Percentiles rank a stretch among this genome's conserved stretches.
phyloP scores from a whole-genome alignment of 1,140 invertebrate genomes.

The Leptopilina boulardi region DNA sequence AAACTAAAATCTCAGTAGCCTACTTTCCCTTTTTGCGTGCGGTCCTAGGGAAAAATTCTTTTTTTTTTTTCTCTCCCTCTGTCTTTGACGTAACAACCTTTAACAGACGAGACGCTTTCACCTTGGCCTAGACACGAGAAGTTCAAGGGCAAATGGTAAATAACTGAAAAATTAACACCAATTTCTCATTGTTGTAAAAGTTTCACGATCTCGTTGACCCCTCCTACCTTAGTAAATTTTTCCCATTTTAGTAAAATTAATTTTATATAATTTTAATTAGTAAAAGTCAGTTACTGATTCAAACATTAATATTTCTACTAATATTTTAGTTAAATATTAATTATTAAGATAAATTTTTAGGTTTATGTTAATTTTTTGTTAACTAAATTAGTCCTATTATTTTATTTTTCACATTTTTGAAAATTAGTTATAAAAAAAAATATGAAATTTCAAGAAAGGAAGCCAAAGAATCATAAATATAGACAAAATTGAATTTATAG shows the following conservation, averaged over 20 bases:
- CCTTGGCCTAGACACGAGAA: constrained; percentile 15
- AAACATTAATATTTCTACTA: too few species aligned
- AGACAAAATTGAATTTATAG: constrained; percentile 8
- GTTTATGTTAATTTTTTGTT: too few species aligned
- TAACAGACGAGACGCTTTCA: background rate
- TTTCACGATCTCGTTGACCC: constrained; percentile 3
- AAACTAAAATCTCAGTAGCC: background rate
- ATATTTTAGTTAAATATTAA: too few species aligned
- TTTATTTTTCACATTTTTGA: too few species aligned
- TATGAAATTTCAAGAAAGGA: too few species aligned
- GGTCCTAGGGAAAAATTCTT: background rate
- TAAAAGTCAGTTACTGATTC: too few species aligned
- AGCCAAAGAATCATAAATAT: too few species aligned
- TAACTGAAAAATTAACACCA: constrained; percentile 7
- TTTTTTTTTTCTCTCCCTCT: background rate
- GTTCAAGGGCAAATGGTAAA: constrained; percentile 2
- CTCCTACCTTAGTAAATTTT: background rate
- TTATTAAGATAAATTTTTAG: too few species aligned
- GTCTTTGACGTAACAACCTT: background rate
- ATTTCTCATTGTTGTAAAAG: constrained; percentile 24
- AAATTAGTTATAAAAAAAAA: too few species aligned
- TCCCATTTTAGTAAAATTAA: too few species aligned
- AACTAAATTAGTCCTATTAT: too few species aligned
- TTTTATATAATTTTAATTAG: too few species aligned
- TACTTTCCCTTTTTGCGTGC: background rate